These are phyloP conservation scores for Dermatemys mawii DNA, from an alignment of 2,113 vertebrate genomes.

Conservation along the genomic window DNA sequence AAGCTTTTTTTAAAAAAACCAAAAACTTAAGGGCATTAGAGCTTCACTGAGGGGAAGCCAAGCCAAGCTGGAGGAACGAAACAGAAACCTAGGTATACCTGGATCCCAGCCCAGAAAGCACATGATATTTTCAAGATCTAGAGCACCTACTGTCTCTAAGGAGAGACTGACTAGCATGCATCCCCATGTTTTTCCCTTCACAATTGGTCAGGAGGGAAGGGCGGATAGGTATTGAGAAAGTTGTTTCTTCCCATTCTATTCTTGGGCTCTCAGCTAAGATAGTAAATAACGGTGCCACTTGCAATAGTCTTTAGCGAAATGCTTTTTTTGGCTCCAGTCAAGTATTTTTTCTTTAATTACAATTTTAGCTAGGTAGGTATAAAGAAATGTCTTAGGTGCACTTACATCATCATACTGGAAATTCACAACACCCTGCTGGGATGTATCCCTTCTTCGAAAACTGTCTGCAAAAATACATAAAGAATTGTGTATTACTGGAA, in stretches of 20 bases:
- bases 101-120: not conserved
- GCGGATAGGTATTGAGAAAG: too few relatives aligned
- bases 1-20: too few relatives aligned
- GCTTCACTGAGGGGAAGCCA: accelerated
- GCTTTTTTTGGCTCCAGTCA: not conserved
- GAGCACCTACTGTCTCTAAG: not conserved
- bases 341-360: not conserved
- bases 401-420: conserved; percentile 97
- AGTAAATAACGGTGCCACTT: not conserved
- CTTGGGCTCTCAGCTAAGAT: not conserved
- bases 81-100: not conserved
- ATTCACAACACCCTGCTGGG: conserved; percentile 85
- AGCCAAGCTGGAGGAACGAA: not conserved
- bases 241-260: too few relatives aligned
- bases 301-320: not conserved
- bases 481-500: not conserved
- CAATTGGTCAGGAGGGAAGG: not conserved
- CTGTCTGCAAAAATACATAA: conserved; percentile 80
- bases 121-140: not conserved
- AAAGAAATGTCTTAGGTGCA: not conserved
- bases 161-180: not conserved
- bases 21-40: not conserved
- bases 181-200: not conserved
- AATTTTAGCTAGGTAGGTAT: not conserved
- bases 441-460: conserved; percentile 88